Evolutionary conservation across 1,140 invertebrate genomes (phyloP).

Genomic region (Drosophila cardini): DNA sequence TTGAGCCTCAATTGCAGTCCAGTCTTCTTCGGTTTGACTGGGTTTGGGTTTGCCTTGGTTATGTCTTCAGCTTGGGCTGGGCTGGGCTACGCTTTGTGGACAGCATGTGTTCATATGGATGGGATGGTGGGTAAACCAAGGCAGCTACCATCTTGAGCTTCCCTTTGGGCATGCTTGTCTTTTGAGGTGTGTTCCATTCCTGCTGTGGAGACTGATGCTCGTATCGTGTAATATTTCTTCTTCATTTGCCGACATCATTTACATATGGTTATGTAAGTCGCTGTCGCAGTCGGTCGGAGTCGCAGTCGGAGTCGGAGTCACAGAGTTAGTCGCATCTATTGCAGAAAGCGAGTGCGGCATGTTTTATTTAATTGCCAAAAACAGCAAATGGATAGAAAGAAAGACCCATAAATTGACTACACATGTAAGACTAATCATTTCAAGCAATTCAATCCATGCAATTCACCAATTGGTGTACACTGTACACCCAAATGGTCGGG

Average conservation of each 20-base stretch:
- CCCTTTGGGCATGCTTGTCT: conserved; percentile 38
- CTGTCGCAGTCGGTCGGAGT: conserved; percentile 1
- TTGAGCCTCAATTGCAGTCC: conserved; percentile 74
- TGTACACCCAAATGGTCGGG: conserved; percentile 3
- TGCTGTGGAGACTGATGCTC: conserved; percentile 52
- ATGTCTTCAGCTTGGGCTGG: conserved; percentile 39
- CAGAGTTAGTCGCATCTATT: conserved; percentile 26
- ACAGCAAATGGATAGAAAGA: conserved; percentile 47
- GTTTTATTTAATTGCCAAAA: conserved; percentile 80
- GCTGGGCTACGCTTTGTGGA: conserved; percentile 7
- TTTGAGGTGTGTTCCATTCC: conserved; percentile 69
- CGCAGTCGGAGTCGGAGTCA: not conserved
- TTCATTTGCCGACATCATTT: conserved; percentile 78
- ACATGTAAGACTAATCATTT: conserved; percentile 63
- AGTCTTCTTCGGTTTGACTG: not conserved
- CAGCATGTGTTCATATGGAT: conserved; percentile 22
- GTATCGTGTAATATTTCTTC: conserved; percentile 73
- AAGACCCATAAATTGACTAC: conserved; percentile 50
- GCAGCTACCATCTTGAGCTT: conserved; percentile 36
- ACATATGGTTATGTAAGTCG: conserved; percentile 78
- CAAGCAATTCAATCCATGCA: conserved; percentile 32
- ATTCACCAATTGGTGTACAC: conserved; percentile 23
- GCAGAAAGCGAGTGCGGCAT: conserved; percentile 64
- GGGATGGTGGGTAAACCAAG: conserved; percentile 15
- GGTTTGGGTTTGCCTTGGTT: too few species aligned